Conservation (phyloP, 2,113 vertebrate genomes). For the Ctenomys sociabilis region DNA sequence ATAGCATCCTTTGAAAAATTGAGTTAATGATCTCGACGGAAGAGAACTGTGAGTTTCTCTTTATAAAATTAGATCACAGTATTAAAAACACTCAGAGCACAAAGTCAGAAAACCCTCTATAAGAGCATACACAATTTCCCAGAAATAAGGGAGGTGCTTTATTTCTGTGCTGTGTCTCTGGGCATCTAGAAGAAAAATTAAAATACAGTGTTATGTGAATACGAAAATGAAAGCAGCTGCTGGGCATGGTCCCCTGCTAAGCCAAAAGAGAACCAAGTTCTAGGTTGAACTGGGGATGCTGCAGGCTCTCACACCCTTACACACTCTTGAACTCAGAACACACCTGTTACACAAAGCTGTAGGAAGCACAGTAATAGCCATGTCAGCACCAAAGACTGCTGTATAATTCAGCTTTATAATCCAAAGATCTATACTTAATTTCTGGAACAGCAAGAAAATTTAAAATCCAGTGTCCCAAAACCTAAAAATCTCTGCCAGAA, state of each 20-base stretch:
- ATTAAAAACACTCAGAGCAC: slow-evolving; percentile 60
- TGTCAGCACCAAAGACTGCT: slow-evolving; percentile 13
- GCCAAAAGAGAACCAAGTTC: background rate
- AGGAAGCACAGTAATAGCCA: background rate
- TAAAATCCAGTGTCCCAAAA: background rate
- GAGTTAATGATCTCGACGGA: slow-evolving; percentile 62
- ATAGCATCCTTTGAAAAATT: slow-evolving; percentile 29
- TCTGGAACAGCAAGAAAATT: background rate
- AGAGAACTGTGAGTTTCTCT: slow-evolving; percentile 1
- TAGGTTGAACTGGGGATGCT: background rate
- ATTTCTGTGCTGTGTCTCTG: slow-evolving; percentile 43
- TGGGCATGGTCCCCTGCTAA: background rate
- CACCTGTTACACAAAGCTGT: background rate
- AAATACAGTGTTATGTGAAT: background rate
- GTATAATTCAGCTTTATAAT: background rate
- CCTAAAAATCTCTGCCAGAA: background rate
- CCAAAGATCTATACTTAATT: background rate
- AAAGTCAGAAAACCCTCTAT: slow-evolving; percentile 53
- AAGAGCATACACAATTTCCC: background rate
- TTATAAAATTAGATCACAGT: slow-evolving; percentile 45
- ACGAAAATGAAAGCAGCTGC: background rate
- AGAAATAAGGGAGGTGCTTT: slow-evolving; percentile 33
- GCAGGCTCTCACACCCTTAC: background rate
- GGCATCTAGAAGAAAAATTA: slow-evolving; percentile 38
- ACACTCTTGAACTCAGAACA: background rate